phyloP scores from a whole-genome alignment of 2,113 vertebrate genomes.

The Oophaga pumilio region DNA sequence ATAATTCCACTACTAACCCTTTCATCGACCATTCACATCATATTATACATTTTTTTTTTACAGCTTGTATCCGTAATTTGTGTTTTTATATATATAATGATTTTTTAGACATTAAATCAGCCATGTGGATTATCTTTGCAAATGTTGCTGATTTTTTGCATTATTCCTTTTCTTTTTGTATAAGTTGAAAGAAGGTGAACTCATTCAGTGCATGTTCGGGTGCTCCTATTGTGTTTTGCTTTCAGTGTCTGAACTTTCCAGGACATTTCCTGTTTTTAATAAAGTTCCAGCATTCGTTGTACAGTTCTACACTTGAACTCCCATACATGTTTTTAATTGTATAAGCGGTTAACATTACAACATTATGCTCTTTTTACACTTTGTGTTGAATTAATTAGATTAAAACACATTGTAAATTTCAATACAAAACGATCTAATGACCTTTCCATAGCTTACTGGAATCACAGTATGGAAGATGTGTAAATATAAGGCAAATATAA shows the following conservation, averaged over 20 bases:
- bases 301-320: neutral
- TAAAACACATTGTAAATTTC: neutral
- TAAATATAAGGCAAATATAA: neutral
- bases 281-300: neutral
- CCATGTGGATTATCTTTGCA: neutral
- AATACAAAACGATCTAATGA: neutral
- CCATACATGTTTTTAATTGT: neutral
- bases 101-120: neutral
- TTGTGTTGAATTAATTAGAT: neutral
- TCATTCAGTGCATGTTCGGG: neutral
- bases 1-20: constrained; percentile 20
- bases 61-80: no score
- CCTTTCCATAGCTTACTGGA: neutral
- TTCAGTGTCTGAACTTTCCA: neutral
- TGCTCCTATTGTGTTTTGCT: neutral
- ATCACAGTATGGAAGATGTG: neutral
- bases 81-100: neutral
- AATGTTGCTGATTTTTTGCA: neutral
- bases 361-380: neutral
- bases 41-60: neutral
- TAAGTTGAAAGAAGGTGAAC: neutral
- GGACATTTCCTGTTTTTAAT: constrained; percentile 14
- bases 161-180: neutral
- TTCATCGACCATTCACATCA: neutral
- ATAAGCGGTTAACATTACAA: neutral